Evolutionary conservation across 2,113 vertebrate genomes (phyloP), one percentile per base, ranked within the genome.

Genomic region (Brienomyrus brachyistius): DNA sequence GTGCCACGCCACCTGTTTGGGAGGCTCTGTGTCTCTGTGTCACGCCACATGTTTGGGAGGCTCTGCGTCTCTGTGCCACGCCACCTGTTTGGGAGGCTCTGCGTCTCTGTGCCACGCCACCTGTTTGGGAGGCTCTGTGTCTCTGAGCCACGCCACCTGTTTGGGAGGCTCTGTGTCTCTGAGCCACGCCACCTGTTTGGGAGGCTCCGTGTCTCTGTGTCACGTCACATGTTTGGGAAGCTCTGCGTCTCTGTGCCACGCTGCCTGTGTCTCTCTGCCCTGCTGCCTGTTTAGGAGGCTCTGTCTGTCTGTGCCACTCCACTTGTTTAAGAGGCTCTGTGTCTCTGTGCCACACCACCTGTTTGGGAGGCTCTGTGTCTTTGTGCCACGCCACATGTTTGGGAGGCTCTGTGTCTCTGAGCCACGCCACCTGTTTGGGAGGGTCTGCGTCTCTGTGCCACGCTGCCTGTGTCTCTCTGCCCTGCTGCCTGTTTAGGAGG

Each of bases 181-280:
- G n/a, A n/a, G n/a, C n/a, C n/a, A n/a, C n/a, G n/a, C n/a, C n/a
- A n/a, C n/a, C n/a, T n/a, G n/a, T n/a, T n/a, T n/a, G n/a, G n/a
- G n/a, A n/a, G n/a, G n/a, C n/a, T n/a, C n/a, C n/a, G n/a, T n/a
- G n/a, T n/a, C n/a, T n/a, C n/a, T n/a, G n/a, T n/a, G n/a, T n/a
- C n/a, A n/a, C n/a, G n/a, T n/a, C n/a, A n/a, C n/a, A n/a, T n/a
- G 23, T 66, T 27, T 66, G 59, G 59, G n/a, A 66, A 89, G 91
- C 86, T 56, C 87, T 91, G 90, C 90, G 92, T 91, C 91, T 56
- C 88, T 82, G 35, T 1, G 40, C 11, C 43, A 43, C 2, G 2
- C 23, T 5, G 9, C 62, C 62, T 70, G 51, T 54, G 51, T 54
- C 51, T 54, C 51, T 54, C 2, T 54, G 51, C 13, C 51, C 0